Evolutionary conservation across 2,888 invertebrate species (phyloP).

Genomic region (Heteromyza rotundicornis): DNA sequence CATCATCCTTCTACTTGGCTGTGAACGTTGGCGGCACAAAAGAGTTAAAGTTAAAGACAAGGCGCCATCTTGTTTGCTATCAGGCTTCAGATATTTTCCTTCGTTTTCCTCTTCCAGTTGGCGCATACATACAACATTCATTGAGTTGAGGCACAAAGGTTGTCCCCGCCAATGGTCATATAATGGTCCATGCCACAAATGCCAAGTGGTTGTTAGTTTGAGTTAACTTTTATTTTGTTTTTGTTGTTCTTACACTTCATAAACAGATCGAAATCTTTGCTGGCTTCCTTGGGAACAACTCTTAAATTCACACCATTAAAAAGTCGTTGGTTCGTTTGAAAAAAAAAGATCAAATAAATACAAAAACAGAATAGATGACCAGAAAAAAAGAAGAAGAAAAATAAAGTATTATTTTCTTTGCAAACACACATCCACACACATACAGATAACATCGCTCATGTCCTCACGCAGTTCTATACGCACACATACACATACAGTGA

Average conservation of each 20-base stretch:
- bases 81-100: too few relatives aligned
- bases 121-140: too few relatives aligned
- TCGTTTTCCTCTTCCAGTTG: too few relatives aligned
- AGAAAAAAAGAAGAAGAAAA: conserved; percentile 1
- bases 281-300: conserved; percentile 41
- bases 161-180: too few relatives aligned
- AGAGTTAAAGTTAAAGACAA: background rate
- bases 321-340: conserved; percentile 20
- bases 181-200: too few relatives aligned
- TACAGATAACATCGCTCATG: background rate
- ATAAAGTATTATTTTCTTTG: background rate
- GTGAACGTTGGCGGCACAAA: background rate
- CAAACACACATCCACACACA: background rate
- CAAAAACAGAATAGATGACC: background rate
- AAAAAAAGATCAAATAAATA: background rate
- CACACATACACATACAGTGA: conserved; percentile 25
- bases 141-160: too few relatives aligned
- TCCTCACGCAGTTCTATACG: conserved; percentile 30
- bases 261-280: conserved; percentile 47
- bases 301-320: conserved; percentile 23
- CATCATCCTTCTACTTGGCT: background rate
- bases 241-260: conserved; percentile 17
- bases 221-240: background rate
- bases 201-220: background rate
- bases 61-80: background rate